These are phyloP conservation scores for Falco peregrinus DNA, from an alignment of 2,797 vertebrate species.

Conservation along the genomic window DNA sequence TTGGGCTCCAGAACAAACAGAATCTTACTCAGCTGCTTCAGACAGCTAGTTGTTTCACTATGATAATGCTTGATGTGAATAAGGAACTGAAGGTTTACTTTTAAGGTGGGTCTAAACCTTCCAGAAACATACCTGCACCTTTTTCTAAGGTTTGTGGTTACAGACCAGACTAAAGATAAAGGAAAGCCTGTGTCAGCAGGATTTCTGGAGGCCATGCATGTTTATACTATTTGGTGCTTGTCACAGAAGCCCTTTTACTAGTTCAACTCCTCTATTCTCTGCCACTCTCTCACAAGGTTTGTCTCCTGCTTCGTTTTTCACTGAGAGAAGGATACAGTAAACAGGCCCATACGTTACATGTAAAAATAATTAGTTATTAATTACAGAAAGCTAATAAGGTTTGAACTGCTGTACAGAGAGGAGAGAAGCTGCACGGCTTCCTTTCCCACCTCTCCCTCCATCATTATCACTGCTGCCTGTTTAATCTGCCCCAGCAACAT, in stretches of 20 bases:
- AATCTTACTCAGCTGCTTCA: neutral
- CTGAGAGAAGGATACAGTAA: neutral
- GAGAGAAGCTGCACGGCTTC: neutral
- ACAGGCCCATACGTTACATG: neutral
- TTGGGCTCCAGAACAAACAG: neutral
- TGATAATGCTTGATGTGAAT: neutral
- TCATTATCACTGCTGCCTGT: neutral
- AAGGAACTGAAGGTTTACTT: neutral
- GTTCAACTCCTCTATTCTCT: neutral
- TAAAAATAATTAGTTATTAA: neutral
- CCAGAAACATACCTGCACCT: neutral
- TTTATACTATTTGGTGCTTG: neutral
- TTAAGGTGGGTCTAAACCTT: neutral
- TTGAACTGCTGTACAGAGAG: neutral
- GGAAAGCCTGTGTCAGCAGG: neutral
- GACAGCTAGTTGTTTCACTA: neutral
- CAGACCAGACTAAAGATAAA: neutral
- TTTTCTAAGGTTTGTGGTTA: neutral
- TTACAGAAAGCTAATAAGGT: neutral
- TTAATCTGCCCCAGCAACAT: neutral
- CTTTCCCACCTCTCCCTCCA: neutral
- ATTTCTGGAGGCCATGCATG: neutral
- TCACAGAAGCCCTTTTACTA: neutral
- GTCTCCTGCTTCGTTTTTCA: neutral
- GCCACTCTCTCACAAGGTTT: neutral